Conservation (phyloP, 2,113 vertebrate genomes). For the Pantherophis guttatus region DNA sequence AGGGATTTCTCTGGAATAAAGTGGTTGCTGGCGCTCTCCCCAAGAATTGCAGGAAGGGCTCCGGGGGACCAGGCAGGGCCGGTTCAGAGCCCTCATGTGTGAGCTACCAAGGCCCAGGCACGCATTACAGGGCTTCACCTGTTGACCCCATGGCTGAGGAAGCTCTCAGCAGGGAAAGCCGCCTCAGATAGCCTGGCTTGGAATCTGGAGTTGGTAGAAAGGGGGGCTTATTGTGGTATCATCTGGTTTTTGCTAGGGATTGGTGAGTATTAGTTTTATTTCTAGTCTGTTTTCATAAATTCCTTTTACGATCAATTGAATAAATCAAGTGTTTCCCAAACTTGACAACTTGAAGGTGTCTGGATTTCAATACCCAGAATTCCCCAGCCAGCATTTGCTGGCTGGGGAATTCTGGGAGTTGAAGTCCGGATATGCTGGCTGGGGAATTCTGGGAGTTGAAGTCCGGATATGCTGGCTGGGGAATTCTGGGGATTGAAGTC, state of each 20-base stretch:
- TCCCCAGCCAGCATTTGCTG: too few relatives aligned
- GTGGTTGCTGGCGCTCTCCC: neutral
- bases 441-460: too few relatives aligned
- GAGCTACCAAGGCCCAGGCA: too few relatives aligned
- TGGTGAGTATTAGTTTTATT: neutral
- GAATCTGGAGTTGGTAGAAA: neutral
- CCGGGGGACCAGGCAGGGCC: neutral
- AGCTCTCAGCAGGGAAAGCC: neutral
- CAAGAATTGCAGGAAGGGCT: neutral
- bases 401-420: too few relatives aligned
- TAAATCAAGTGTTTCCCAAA: too few relatives aligned
- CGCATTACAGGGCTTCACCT: neutral
- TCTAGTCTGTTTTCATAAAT: neutral
- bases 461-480: too few relatives aligned
- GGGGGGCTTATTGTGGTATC: neutral
- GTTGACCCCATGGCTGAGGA: neutral
- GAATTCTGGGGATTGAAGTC: too few relatives aligned
- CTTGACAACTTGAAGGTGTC: too few relatives aligned
- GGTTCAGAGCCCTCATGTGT: neutral
- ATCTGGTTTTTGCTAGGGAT: neutral
- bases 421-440: too few relatives aligned
- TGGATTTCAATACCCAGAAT: too few relatives aligned
- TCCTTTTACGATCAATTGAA: fast-evolving
- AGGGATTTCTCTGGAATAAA: neutral
- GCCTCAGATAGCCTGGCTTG: neutral